Evolutionary conservation across 2,113 vertebrate species (phyloP), one percentile per base, ranked within the genome.

Genomic region (Thamnaconus septentrionalis): DNA sequence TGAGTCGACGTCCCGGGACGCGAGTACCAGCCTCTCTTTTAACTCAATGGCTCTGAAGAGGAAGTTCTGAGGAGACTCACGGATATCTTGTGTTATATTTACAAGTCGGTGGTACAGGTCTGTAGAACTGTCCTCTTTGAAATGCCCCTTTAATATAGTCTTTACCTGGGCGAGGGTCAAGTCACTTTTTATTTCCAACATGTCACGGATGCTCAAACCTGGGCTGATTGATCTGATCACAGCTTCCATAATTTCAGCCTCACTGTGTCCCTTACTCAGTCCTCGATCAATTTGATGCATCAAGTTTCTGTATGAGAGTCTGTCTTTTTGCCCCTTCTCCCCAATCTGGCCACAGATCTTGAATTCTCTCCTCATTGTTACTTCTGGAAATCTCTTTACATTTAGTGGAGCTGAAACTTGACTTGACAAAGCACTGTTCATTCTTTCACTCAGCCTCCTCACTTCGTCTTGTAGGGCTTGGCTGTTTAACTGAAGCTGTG

Each of bases 1-100:
- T 0, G 63, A 58, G 0, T 5, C 55, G 0, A n/a, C 45, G 4
- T 76, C 46, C 9, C 31, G 58, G 3, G 46, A 49, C 5, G 41
- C 6, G 1, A 76, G 43, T 3, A 71, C n/a, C 31, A 76, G 50
- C 3, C 63, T 71, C 18, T 66, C 68, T 7, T 71, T 76, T 31
- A 66, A 10, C 18, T 71, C 59, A 8, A 42, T 59, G 0, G 50
- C 7, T 49, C 62, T 62, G 1, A 66, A 71, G 12, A 67, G 49
- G 39, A 66, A 56, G n/a, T 67, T 77, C 1, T 67, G 64, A 1
- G 74, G 8, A 3, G 55, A 55, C 11, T 62, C 59, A 4, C 0
- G 2, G 5, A 5, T 65, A 7, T 61, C 64, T 57, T 67, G 54
- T 10, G 55, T 39, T 6, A 58, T 3, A 3, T 67, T 68, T 1